A percentile compares a stretch with the other conserved stretches of the same genome.
These are phyloP conservation scores for Ceramica pisi DNA, from an alignment of 2,888 invertebrate species.

Conservation along the genomic window DNA sequence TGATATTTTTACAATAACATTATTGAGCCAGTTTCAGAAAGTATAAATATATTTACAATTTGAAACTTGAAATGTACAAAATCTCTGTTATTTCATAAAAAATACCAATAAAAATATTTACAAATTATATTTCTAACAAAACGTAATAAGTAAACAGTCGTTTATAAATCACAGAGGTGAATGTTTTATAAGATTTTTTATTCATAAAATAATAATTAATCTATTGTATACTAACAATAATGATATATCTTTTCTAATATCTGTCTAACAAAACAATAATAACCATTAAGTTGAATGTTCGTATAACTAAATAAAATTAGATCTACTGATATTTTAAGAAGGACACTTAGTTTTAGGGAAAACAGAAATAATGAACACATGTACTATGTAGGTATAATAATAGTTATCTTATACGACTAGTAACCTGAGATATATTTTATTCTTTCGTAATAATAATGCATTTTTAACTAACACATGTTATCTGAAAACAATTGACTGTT, in stretches of 20 bases:
- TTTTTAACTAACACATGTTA: no score
- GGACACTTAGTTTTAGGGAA: conserved; percentile 67
- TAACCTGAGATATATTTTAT: conserved; percentile 24
- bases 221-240: conserved; percentile 6
- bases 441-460: conserved; percentile 26
- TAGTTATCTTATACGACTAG: conserved; percentile 18
- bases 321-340: conserved; percentile 62
- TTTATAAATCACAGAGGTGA: conserved; percentile 32
- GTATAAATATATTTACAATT: conserved; percentile 56
- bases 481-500: neutral
- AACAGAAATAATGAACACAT: conserved; percentile 45
- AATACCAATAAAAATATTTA: neutral
- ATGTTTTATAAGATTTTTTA: neutral
- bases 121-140: conserved; percentile 9
- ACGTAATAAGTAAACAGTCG: conserved; percentile 18
- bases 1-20: conserved; percentile 36
- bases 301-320: conserved; percentile 36
- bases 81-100: conserved; percentile 13
- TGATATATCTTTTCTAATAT: conserved; percentile 18
- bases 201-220: conserved; percentile 15
- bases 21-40: conserved; percentile 62
- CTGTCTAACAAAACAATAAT: conserved; percentile 18
- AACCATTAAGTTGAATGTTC: neutral
- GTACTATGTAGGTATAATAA: conserved; percentile 26
- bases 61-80: conserved; percentile 36